Conservation (phyloP, 2,113 vertebrate species). For the Sitta europaea region DNA sequence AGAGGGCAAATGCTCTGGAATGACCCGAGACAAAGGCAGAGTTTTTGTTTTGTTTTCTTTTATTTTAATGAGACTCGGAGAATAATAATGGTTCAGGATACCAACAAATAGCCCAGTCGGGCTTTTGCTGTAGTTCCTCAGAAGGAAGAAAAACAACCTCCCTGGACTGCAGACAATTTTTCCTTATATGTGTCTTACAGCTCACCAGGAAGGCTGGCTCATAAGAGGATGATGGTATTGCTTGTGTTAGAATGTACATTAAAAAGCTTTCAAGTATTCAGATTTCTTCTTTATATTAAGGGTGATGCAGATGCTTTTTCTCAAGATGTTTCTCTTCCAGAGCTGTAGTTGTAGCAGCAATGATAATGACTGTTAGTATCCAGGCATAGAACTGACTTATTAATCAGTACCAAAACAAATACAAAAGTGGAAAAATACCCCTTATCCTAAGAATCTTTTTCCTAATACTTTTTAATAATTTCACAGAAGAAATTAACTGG, state of each 20-base stretch:
- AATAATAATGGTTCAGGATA: constrained; percentile 48
- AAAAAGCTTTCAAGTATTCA: background rate
- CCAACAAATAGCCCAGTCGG: background rate
- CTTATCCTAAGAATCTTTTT: background rate
- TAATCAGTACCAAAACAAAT: background rate
- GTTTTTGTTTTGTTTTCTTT: constrained; percentile 14
- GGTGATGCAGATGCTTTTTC: background rate
- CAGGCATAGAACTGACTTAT: background rate
- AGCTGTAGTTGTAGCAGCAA: background rate
- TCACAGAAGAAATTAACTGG: background rate
- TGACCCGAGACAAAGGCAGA: constrained; percentile 57
- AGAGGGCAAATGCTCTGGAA: constrained; percentile 57
- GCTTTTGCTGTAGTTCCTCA: constrained; percentile 25
- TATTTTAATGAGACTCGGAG: constrained; percentile 5
- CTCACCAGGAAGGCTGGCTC: background rate
- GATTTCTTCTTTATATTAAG: background rate
- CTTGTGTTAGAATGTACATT: background rate
- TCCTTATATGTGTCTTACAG: background rate
- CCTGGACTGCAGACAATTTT: background rate
- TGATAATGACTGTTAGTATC: background rate
- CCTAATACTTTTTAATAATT: background rate
- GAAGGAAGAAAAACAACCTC: constrained; percentile 12
- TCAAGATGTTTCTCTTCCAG: background rate
- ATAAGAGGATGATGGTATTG: background rate
- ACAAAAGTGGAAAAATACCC: background rate